phyloP scores from a whole-genome alignment of 2,113 vertebrate genomes.

The Notechis scutatus region DNA sequence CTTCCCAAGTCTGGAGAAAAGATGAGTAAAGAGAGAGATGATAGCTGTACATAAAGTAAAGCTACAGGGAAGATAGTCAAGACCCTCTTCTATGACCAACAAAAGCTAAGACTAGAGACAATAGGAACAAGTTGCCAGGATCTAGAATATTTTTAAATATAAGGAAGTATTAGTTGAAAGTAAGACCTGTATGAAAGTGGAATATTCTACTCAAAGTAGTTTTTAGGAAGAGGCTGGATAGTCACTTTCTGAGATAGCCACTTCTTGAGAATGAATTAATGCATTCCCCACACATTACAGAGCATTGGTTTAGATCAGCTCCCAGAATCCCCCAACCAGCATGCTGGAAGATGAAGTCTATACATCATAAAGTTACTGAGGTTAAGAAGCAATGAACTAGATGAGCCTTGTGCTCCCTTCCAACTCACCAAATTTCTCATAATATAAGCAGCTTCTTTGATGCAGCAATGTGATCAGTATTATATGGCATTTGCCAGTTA shows the following conservation, averaged over 20 bases:
- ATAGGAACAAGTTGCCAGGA: background rate
- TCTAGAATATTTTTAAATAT: background rate
- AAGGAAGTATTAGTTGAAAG: background rate
- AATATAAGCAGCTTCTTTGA: background rate
- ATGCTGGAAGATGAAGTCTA: background rate
- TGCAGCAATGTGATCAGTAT: background rate
- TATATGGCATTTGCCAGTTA: background rate
- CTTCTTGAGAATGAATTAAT: background rate
- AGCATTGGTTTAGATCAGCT: background rate
- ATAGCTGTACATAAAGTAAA: background rate
- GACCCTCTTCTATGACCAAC: background rate
- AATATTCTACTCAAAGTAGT: background rate
- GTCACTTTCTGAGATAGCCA: background rate
- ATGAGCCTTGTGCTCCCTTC: background rate
- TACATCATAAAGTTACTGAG: background rate
- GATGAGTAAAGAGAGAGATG: background rate
- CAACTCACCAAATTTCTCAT: background rate
- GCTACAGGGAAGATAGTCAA: background rate
- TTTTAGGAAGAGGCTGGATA: background rate
- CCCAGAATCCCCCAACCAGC: background rate
- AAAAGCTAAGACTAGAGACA: background rate
- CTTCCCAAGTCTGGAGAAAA: background rate
- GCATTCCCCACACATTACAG: background rate
- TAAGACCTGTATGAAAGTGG: background rate
- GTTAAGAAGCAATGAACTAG: background rate